These are phyloP conservation scores for Microplitis mediator DNA, from an alignment of 1,140 invertebrate genomes.

Conservation along the genomic window DNA sequence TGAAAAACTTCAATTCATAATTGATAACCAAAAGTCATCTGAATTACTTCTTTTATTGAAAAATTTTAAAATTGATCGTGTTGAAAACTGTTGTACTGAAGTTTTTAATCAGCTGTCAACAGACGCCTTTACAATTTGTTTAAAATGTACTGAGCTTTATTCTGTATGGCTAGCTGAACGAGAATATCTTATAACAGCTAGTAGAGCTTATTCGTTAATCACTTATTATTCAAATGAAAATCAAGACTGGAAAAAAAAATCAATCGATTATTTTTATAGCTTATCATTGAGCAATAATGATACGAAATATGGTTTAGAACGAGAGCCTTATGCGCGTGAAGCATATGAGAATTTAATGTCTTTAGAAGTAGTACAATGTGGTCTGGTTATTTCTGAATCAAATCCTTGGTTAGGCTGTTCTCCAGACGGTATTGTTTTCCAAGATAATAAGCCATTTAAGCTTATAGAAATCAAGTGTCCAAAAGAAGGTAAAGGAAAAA, in stretches of 20 bases:
- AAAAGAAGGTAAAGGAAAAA: neutral
- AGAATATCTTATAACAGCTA: neutral
- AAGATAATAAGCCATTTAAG: neutral
- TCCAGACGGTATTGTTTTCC: neutral
- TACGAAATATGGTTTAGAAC: slow-evolving; percentile 10
- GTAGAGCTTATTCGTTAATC: neutral
- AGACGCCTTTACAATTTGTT: neutral
- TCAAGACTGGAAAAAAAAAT: slow-evolving; percentile 1
- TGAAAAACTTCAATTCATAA: neutral
- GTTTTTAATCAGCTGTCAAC: neutral
- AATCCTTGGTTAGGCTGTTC: neutral
- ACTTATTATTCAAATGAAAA: slow-evolving; percentile 8
- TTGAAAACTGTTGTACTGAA: neutral
- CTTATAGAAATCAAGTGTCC: neutral
- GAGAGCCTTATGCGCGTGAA: neutral
- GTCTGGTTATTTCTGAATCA: neutral
- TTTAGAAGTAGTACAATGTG: neutral
- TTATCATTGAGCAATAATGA: neutral
- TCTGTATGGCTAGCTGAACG: slow-evolving; percentile 8
- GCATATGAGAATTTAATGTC: neutral
- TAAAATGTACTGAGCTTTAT: neutral
- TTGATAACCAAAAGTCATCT: neutral
- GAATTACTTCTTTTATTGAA: neutral
- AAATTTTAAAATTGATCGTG: neutral
- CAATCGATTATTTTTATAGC: slow-evolving; percentile 7